Base-by-base conservation (phyloP, 2,113 vertebrate species). In the Syngnathus scovelli region DNA sequence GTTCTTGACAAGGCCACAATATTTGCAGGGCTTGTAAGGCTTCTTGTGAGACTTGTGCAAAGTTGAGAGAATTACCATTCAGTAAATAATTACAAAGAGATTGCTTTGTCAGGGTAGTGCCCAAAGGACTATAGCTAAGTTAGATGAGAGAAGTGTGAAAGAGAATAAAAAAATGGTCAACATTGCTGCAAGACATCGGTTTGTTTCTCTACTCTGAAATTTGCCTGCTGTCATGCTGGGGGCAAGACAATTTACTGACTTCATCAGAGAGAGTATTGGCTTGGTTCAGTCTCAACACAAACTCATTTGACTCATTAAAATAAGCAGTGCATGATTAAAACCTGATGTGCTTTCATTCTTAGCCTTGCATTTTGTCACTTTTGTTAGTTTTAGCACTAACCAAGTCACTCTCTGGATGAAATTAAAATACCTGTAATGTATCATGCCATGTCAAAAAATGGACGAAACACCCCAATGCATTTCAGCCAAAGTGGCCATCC, bases 261-360 rank as follows among this genome's bases (percentile, higher is more conserved):
- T 64, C 77, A 79, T 80, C 76, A 71, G 72, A 81, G 72, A 80
- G 68, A 66, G 61, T 48, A 63, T 61, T 80, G 76, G 71, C 71
- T 16, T 27, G 59, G 5, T 23, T 52, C 48, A 77, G 54, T 72
- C 71, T 81, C 70, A 65, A 68, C 66, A 39, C 13, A 0, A 56
- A 68, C 74, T 55, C 54, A 58, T 80, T 69, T 78, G 72, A 79
- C 66, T 75, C 58, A 66, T 19, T 18, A 43, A 61, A 61, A 23
- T 61, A 21, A 11, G 27, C 5, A 2, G 12, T 36, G 27, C 27
- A 56, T 36, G 23, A 10, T 56, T 36, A 56, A 36, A 33, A 33
- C 13, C 54, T 5, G 6, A 16, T n/a, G 19, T 51, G 49, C 49
- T 51, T n/a, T n/a, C 19, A 51, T 19, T 51, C 2, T 6, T 51